Conservation (phyloP, 2,113 vertebrate genomes). For the Lampris megalopsis region DNA sequence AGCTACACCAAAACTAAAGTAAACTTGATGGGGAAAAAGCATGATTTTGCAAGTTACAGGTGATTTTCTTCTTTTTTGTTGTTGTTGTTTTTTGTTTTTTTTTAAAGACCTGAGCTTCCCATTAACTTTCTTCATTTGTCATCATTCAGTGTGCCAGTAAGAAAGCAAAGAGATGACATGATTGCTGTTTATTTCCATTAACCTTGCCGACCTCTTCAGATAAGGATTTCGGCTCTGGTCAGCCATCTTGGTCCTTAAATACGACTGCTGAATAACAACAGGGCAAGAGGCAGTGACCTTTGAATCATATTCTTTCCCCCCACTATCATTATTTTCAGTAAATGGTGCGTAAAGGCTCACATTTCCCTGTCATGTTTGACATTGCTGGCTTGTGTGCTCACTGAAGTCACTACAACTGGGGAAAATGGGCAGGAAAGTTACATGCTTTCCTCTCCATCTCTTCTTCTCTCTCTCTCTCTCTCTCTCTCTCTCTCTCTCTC, state of each 20-base stretch:
- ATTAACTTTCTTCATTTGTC: neutral
- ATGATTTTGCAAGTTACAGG: no score
- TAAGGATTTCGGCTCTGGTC: conserved; percentile 25
- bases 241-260: conserved; percentile 41
- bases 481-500: neutral
- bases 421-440: conserved; percentile 5
- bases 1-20: no score
- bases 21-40: no score
- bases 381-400: conserved; percentile 6
- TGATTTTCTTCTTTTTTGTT: no score
- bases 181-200: conserved; percentile 26
- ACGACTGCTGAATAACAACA: conserved; percentile 41
- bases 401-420: conserved; percentile 21
- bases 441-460: neutral
- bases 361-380: conserved; percentile 50
- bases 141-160: neutral
- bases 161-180: neutral
- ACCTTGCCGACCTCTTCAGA: conserved; percentile 22
- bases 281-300: conserved; percentile 48
- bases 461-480: neutral
- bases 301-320: conserved; percentile 47
- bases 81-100: no score
- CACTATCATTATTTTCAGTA: conserved; percentile 68
- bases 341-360: conserved; percentile 61
- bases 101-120: no score